Conservation (phyloP, 2,113 vertebrate species). For the Protomyctophum bolini region DNA sequence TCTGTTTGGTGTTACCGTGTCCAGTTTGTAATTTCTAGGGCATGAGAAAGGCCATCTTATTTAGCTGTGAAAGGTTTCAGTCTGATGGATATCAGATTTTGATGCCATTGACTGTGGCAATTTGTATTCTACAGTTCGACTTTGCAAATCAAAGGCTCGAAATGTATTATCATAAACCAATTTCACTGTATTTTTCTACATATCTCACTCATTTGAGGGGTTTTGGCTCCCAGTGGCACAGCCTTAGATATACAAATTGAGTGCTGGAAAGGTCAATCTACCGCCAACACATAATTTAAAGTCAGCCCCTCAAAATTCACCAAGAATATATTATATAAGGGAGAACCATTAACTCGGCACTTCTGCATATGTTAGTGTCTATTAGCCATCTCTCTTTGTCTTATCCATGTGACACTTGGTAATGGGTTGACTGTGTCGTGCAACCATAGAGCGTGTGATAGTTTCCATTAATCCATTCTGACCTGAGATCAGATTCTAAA, state of each 20-base stretch:
- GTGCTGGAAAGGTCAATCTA: conserved; percentile 61
- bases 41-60: conserved; percentile 6
- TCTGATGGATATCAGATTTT: background rate
- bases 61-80: background rate
- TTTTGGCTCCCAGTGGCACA: conserved; percentile 13
- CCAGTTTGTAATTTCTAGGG: conserved; percentile 16
- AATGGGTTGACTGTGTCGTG: conserved; percentile 19
- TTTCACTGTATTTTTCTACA: conserved; percentile 26
- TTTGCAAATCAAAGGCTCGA: conserved; percentile 4
- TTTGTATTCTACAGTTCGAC: background rate
- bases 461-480: too few relatives aligned
- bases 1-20: conserved; percentile 12
- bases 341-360: conserved; percentile 36
- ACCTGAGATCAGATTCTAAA: too few relatives aligned
- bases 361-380: conserved; percentile 19
- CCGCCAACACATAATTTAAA: conserved; percentile 48
- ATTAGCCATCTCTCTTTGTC: conserved; percentile 23
- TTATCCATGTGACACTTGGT: conserved; percentile 11
- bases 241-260: conserved; percentile 43
- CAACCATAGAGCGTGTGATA: conserved; percentile 8
- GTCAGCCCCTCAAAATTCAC: conserved; percentile 39
- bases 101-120: background rate
- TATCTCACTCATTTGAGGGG: conserved; percentile 22
- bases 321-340: conserved; percentile 16
- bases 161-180: conserved; percentile 4